A percentile compares a stretch with the other conserved stretches of the same genome.
Evolutionary conservation across 2,797 vertebrate genomes (phyloP).

Genomic region (Onychomys arenicola): DNA sequence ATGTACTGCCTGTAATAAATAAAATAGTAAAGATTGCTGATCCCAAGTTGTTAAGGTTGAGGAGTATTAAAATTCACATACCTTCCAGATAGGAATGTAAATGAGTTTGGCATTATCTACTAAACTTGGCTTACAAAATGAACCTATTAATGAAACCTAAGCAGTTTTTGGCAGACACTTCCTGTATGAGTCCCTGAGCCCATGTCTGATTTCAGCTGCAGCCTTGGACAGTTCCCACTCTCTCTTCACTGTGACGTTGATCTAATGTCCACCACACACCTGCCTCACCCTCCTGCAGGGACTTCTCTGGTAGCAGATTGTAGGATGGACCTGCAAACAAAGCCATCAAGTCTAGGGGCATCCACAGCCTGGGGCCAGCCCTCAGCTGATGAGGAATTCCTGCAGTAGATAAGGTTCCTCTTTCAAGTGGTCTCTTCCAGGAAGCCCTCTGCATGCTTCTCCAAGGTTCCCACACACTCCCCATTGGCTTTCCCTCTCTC

Average conservation of each 20-base stretch:
- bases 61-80: not conserved
- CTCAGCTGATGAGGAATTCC: not conserved
- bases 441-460: not conserved
- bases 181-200: not conserved
- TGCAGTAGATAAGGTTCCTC: not conserved
- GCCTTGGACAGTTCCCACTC: not conserved
- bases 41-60: not conserved
- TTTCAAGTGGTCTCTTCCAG: not conserved
- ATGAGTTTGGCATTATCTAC: constrained; percentile 4
- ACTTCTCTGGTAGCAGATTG: not conserved
- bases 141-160: constrained; percentile 1
- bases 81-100: not conserved
- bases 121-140: not conserved
- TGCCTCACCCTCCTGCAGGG: not conserved
- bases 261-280: not conserved
- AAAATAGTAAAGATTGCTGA: not conserved
- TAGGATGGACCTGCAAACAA: not conserved
- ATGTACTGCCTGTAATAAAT: not conserved
- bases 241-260: not conserved
- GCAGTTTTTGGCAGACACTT: not conserved
- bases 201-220: constrained; percentile 19
- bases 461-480: not conserved
- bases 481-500: not conserved
- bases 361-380: not conserved
- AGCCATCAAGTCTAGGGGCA: not conserved